Evolutionary conservation across 2,113 vertebrate species (phyloP), one percentile per base, ranked within the genome.

Genomic region (Myiozetetes cayanensis): DNA sequence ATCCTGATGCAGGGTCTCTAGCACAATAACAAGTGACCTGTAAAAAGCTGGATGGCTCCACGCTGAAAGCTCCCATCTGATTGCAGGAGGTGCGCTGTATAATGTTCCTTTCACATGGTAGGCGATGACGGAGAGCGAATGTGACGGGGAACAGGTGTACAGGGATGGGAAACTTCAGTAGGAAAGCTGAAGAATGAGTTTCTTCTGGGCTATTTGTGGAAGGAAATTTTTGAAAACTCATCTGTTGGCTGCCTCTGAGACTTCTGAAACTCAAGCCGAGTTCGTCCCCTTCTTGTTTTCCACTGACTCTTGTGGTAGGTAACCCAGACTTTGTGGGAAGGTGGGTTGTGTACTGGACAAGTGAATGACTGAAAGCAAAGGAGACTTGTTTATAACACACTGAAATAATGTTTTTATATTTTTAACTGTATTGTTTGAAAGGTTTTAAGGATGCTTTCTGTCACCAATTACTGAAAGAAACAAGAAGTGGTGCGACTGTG

Each of bases 401-500:
- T 81, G 61, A 91, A 93, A 77, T 52, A 74, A 49, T 78, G 11
- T 44, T 85, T 52, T 71, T 72, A 13, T 89, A 30, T 72, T 94
- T 92, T 94, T 77, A 92, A 62, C 78, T 35, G 53, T 33, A 30
- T 85, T 19, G 14, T 86, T 93, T 68, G 65, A 85, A 95, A 85
- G 63, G 11, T 37, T 92, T 89, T 92, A 61, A 83, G 61, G 55
- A 41, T 77, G 56, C 22, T 85, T 94, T 92, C 65, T 94, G 49
- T 21, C 25, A 55, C 24, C 16, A 81, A 12, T 78, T 86, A 59
- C 56, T 56, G n/a, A 52, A 53, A 56, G 75, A 53, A 30, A 33
- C 1, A 9, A 52, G 28, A 82, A 55, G 13, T 43, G 27, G 12
- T 80, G 50, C 22, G 10, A 20, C 35, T 63, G 19, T 85, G 41